phyloP scores from a whole-genome alignment of 2,888 invertebrate genomes.

The Nephrotoma guestfalica region DNA sequence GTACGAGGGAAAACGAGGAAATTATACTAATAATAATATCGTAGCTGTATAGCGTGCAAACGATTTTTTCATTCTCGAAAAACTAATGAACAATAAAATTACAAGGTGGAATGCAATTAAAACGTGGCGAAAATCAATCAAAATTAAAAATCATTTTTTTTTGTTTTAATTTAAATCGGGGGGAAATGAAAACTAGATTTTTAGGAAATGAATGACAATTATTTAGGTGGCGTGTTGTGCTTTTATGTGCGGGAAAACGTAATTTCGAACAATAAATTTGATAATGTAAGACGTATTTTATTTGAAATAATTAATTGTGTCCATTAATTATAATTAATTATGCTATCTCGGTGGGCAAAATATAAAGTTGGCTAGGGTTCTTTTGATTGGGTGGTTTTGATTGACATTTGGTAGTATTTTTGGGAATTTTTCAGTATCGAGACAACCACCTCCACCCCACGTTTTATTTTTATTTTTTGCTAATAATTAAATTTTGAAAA shows the following conservation, averaged over 20 bases:
- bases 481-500: no score
- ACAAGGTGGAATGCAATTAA: not conserved
- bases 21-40: not conserved
- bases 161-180: not conserved
- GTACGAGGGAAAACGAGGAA: not conserved
- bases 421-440: no score
- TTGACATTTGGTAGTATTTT: no score
- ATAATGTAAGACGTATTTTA: no score
- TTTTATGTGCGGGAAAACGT: not conserved
- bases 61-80: not conserved
- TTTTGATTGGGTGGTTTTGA: no score
- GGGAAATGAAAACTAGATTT: not conserved
- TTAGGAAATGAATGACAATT: not conserved
- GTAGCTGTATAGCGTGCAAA: not conserved
- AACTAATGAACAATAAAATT: not conserved
- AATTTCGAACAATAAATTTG: no score
- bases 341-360: no score
- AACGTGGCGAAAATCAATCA: not conserved
- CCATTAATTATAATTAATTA: no score
- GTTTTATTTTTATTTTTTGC: no score
- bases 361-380: no score
- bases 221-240: not conserved
- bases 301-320: no score
- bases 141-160: not conserved
- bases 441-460: no score